Evolutionary conservation across 2,888 invertebrate genomes (phyloP), one percentile per base, ranked within the genome.

Genomic region (Ethmia dodecea): DNA sequence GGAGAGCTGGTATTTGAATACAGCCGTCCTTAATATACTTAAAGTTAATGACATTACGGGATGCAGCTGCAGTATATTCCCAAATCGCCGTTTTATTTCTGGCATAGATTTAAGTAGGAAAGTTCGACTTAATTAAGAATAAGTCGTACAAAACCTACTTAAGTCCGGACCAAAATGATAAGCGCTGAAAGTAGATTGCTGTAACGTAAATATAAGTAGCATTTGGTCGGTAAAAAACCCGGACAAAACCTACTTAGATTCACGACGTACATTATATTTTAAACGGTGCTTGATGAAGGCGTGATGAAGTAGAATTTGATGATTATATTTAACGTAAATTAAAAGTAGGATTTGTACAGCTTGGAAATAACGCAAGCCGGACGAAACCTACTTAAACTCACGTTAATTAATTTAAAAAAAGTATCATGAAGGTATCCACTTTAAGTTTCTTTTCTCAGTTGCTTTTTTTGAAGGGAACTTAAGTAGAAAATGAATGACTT

Each of bases 11-110:
- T 30, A 49, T 37, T 34, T 3, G 28, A 13, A 3, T 35, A 55
- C 52, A 67, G 64, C 58, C 62, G 47, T 61, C 18, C 60, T 45
- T 47, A 64, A 55, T 58, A 67, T 69, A 71, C 69, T 70, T 68
- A 66, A 65, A 56, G 49, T 49, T 52, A 55, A 52, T 47, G 41
- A 33, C 36, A 42, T 42, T 18, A 6, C 18, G 5, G 18, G 18
- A 18, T 18, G 6, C 18, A 18, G 3, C 6, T 6, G 18, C 6
- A 18, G 18, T 18, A 18, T 4, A 6, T 18, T 5, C 18, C 18
- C 6, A 18, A 18, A 18, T 18, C 22, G 10, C 13, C n/a, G 5
- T 13, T 31, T 36, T 10, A 26, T 20, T 30, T 28, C 12, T n/a
- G 29, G 33, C 20, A 16, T 18, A 29, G 28, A 20, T 28, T 15